Percentiles rank a stretch among this genome's conserved stretches.
Conservation (phyloP, 2,797 vertebrate species). For the Anguilla megastoma region DNA sequence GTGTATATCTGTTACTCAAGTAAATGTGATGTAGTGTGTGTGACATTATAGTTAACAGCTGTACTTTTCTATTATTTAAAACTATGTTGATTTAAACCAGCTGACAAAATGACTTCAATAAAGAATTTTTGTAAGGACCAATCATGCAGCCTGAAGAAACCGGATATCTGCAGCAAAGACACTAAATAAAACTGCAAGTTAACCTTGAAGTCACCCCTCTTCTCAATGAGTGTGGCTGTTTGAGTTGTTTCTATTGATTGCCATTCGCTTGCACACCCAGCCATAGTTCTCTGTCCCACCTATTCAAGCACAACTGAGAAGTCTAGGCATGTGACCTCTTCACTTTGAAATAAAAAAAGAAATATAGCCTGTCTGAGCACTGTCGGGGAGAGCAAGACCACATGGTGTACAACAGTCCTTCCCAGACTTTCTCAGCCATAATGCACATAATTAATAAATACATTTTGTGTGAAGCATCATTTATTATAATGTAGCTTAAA, state of each 20-base stretch:
- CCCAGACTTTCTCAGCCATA: background rate
- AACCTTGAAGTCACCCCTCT: constrained; percentile 9
- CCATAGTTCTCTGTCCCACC: background rate
- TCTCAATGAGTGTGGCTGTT: background rate
- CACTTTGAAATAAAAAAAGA: background rate
- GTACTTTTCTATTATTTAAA: background rate
- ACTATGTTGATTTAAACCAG: constrained; percentile 15
- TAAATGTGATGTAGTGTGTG: background rate
- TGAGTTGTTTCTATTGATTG: background rate
- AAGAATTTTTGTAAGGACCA: constrained; percentile 18
- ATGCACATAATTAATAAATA: background rate
- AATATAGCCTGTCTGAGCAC: background rate
- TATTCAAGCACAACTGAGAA: background rate
- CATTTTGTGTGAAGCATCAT: background rate
- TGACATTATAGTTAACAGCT: background rate
- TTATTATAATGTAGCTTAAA: background rate
- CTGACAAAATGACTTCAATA: constrained; percentile 30
- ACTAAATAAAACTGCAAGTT: constrained; percentile 5
- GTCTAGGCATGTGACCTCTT: background rate
- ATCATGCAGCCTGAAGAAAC: background rate
- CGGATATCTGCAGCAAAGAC: background rate
- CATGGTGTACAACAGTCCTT: background rate
- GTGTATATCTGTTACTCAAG: background rate
- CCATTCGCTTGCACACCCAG: background rate
- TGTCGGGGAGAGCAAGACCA: background rate